These are phyloP conservation scores for Glomeris marginata DNA, from an alignment of 2,888 invertebrate genomes.

Conservation along the genomic window DNA sequence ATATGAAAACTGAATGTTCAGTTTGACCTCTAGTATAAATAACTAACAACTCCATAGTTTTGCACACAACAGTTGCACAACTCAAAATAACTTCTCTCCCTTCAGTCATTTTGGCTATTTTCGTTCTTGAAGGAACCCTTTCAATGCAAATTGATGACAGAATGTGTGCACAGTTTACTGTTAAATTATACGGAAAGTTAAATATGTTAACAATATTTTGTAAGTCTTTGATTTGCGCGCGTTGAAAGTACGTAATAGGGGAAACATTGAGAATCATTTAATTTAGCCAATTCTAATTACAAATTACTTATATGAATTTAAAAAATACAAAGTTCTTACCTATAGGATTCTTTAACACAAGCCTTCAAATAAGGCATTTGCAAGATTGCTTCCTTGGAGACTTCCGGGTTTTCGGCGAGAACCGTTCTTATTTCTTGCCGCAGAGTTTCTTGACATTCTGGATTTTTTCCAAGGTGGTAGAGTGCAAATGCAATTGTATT, in stretches of 20 bases:
- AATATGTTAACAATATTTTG: no score
- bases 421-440: constrained; percentile 21
- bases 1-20: background rate
- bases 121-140: background rate
- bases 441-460: constrained; percentile 23
- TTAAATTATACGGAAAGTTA: no score
- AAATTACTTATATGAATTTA: no score
- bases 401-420: constrained; percentile 8
- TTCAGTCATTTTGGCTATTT: background rate
- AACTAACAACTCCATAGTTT: background rate
- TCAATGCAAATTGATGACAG: background rate
- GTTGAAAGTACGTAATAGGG: no score
- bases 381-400: constrained; percentile 16
- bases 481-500: constrained; percentile 27
- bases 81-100: no score
- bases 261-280: no score
- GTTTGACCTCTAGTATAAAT: background rate
- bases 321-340: no score
- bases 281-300: no score
- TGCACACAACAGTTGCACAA: no score
- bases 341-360: constrained; percentile 27
- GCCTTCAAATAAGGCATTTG: constrained; percentile 25
- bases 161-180: background rate
- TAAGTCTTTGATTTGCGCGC: no score
- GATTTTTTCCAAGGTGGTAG: constrained; percentile 25